Evolutionary conservation across 92 coral and sea anemone species (phyloP).

Genomic region (Actinostola sp.): DNA sequence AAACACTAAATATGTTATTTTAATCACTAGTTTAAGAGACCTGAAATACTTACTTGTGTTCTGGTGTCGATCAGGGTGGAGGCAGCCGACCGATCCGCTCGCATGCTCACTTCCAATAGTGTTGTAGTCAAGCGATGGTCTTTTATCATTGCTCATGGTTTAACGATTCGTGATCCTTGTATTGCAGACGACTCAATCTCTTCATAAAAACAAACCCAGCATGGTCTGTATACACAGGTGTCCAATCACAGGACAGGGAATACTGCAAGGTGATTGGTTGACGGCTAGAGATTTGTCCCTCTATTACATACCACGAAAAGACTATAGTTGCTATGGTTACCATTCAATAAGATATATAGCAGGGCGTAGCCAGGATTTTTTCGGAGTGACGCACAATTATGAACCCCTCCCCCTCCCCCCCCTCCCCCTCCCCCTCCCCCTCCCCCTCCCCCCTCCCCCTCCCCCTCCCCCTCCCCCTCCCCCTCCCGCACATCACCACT

Average conservation of each 20-base stretch:
- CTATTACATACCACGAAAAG: not conserved
- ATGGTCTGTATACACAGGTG: conserved; percentile 4
- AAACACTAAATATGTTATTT: too few species aligned
- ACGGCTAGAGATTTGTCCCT: not conserved
- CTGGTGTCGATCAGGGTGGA: not conserved
- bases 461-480: too few species aligned
- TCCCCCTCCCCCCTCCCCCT: too few species aligned
- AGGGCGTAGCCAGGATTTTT: too few species aligned
- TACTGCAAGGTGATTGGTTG: not conserved
- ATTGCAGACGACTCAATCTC: too few species aligned
- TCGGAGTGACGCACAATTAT: too few species aligned
- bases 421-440: too few species aligned
- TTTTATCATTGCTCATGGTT: conserved; percentile 1
- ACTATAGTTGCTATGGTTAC: conserved; percentile 6
- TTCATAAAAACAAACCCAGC: not conserved
- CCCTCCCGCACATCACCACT: too few species aligned
- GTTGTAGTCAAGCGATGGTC: not conserved
- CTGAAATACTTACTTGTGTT: not conserved
- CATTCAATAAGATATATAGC: not conserved
- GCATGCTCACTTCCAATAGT: not conserved
- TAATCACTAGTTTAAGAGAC: too few species aligned
- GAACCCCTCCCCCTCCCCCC: too few species aligned
- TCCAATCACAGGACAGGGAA: conserved; percentile 8
- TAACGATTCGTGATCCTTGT: too few species aligned
- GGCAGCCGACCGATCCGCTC: not conserved